Conservation (phyloP, 2,113 vertebrate genomes). For the Vulpes ferrilata region DNA sequence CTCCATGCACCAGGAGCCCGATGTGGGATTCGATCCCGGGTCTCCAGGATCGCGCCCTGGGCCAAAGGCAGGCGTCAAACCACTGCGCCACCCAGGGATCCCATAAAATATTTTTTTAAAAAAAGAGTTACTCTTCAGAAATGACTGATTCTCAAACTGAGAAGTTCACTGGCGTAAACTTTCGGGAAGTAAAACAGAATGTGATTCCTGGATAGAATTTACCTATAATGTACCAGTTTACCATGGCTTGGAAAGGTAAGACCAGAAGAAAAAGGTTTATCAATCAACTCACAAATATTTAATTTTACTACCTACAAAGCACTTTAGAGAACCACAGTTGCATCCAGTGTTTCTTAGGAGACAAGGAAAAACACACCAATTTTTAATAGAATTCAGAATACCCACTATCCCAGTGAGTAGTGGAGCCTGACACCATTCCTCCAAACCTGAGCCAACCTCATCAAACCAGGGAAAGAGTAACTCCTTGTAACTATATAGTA, state of each 20-base stretch:
- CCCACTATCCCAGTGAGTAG: not conserved
- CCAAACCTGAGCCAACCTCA: not conserved
- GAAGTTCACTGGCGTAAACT: not conserved
- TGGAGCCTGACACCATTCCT: not conserved
- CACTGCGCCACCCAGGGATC: no score
- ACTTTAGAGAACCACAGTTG: not conserved
- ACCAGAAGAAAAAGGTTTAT: slow-evolving; percentile 17
- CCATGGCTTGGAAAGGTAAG: not conserved
- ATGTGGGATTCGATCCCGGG: no score
- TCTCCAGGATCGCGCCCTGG: no score
- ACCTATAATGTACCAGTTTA: not conserved
- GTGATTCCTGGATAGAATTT: slow-evolving; percentile 35
- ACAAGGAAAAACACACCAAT: not conserved
- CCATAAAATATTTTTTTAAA: no score
- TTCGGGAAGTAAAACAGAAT: not conserved
- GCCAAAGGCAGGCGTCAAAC: no score
- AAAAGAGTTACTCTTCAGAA: slow-evolving; percentile 27
- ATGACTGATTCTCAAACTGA: slow-evolving; percentile 30
- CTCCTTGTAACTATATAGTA: not conserved
- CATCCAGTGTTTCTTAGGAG: not conserved
- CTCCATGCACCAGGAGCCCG: no score
- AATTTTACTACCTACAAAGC: not conserved
- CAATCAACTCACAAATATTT: slow-evolving; percentile 35
- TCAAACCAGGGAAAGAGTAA: slow-evolving; percentile 22
- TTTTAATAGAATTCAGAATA: slow-evolving; percentile 29